These are phyloP conservation scores for Acrocyrtus sp. DNA, from an alignment of 2,888 invertebrate species.

Conservation along the genomic window DNA sequence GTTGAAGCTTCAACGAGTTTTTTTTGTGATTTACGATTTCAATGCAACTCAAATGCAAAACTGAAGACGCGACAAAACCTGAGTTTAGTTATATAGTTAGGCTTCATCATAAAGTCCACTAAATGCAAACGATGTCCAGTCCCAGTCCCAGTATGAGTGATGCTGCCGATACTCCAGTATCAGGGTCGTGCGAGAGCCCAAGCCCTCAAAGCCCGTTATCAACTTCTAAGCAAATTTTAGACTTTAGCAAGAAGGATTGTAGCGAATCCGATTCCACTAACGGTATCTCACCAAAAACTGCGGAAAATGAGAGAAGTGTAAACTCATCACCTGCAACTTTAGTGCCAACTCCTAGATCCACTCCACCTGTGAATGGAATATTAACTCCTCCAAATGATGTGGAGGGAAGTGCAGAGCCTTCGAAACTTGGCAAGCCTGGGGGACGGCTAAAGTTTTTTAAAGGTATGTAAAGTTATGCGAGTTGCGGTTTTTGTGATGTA, in stretches of 20 bases:
- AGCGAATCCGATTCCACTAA: constrained; percentile 1
- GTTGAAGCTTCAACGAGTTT: too few relatives aligned
- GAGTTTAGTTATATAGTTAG: too few relatives aligned
- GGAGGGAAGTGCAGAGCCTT: constrained; percentile 26
- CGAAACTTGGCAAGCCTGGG: constrained; percentile 68
- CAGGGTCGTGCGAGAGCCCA: constrained; percentile 46
- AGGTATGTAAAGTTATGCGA: constrained; percentile 71
- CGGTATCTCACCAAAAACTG: constrained; percentile 17
- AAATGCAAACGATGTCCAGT: constrained; percentile 54
- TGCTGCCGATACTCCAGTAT: constrained; percentile 51
- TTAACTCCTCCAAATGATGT: constrained; percentile 50
- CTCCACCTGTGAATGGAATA: constrained; percentile 52
- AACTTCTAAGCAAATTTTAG: constrained; percentile 23
- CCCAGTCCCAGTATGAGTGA: constrained; percentile 50
- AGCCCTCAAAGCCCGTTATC: constrained; percentile 39
- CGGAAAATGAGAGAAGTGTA: constrained; percentile 30
- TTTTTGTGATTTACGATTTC: not conserved
- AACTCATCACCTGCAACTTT: constrained; percentile 46
- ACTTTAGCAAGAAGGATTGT: constrained; percentile 42
- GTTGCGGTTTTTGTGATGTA: too few relatives aligned
- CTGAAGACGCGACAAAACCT: not conserved
- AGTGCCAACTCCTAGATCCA: constrained; percentile 51
- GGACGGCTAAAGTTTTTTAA: constrained; percentile 84
- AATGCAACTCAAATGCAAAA: constrained; percentile 32
- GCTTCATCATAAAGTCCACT: too few relatives aligned